Base-by-base conservation (phyloP, 2,888 invertebrate genomes). In the Drosophila nr. fundita region DNA sequence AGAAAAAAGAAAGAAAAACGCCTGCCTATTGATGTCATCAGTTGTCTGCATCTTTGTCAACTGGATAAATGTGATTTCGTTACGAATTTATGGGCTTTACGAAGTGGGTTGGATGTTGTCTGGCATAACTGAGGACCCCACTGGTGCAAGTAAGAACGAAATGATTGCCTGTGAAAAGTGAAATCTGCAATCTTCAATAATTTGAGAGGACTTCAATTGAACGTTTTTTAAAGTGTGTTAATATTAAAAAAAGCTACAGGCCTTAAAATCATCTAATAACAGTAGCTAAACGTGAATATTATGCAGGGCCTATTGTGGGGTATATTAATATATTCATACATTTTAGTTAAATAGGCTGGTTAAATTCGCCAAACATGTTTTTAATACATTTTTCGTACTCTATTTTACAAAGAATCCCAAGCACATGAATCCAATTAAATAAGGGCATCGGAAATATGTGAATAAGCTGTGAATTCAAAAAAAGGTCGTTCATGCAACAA, bases 31-130 rank as follows among this genome's bases (percentile, higher is more conserved):
- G 76, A 78, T 52, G 79, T 74, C 67, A 54, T 55, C 61, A 36
- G 18, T 40, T 38, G 10, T 45, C 63, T 57, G 29, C 59, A 11
- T 40, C 50, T 42, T 40, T 71, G 71, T 59, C 73, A 79, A 76
- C 76, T 85, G 83, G 71, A 85, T 85, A 83, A 86, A 83, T 86
- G 82, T 54, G 82, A 82, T 83, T 83, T 78, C 73, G 49, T 58
- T 42, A 66, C 72, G 62, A 77, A 77, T 73, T 79, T 69, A 67
- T 61, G 49, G 76, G 18, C 34, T 7, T 24, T 55, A 30, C 15
- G 18, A 70, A 34, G 11, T 68, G 65, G 34, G 58, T 54, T 64
- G 13, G 66, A 50, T 63, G 72, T 40, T 73, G 80, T 78, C 76
- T 80, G 68, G 60, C 45, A 48, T n/a, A 15, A 45, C 50, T 34